Conservation (phyloP, 2,113 vertebrate species). For the Sphaerodactylus townsendi region DNA sequence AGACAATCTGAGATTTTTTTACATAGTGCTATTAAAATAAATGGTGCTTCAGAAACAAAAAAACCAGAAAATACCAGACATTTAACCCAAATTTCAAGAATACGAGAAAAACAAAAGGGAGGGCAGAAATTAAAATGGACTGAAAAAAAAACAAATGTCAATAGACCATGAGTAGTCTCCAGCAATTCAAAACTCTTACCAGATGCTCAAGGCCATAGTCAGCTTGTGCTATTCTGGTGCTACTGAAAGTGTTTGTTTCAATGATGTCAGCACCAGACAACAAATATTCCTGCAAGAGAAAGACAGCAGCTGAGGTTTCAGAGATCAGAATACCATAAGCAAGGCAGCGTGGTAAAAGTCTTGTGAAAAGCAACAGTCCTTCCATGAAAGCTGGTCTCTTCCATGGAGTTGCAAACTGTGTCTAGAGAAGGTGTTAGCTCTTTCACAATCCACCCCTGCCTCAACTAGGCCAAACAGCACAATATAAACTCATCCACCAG, state of each 20-base stretch:
- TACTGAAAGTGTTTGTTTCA: slow-evolving; percentile 97
- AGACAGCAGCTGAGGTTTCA: background rate
- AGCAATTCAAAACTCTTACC: slow-evolving; percentile 73
- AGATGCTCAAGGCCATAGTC: slow-evolving; percentile 91
- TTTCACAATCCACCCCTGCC: background rate
- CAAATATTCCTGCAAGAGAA: slow-evolving; percentile 87
- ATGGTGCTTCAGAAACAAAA: background rate
- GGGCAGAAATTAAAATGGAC: background rate
- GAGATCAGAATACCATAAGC: background rate
- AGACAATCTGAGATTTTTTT: background rate
- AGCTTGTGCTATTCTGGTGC: slow-evolving; percentile 89
- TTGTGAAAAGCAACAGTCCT: background rate
- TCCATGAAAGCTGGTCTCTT: background rate
- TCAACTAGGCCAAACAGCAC: background rate
- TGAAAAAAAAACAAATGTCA: background rate
- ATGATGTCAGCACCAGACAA: slow-evolving; percentile 92
- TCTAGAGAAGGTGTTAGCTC: background rate
- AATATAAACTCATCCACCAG: background rate
- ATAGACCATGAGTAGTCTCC: background rate
- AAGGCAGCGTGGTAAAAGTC: background rate
- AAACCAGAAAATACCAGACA: background rate
- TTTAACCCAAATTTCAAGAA: background rate
- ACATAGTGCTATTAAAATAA: background rate
- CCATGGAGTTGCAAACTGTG: background rate
- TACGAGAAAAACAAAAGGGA: background rate